Conservation (phyloP, 1,140 invertebrate genomes). For the Oscheius sp. region DNA sequence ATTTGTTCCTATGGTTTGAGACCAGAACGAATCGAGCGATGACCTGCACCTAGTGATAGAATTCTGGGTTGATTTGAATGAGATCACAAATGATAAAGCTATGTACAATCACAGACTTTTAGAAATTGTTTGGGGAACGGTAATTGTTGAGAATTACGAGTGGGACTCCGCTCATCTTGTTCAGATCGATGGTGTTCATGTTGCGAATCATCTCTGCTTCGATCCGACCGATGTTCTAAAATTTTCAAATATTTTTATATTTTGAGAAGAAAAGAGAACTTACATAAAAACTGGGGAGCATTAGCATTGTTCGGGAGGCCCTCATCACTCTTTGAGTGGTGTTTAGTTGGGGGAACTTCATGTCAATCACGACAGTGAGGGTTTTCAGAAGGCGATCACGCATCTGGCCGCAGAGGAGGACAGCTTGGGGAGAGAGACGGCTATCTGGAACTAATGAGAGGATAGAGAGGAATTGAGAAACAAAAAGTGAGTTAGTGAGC, state of each 20-base stretch:
- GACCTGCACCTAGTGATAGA: too few species aligned
- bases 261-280: constrained; percentile 1
- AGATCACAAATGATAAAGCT: too few species aligned
- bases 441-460: constrained; percentile 27
- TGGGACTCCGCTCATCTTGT: constrained; percentile 18
- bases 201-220: constrained; percentile 26
- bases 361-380: constrained; percentile 33
- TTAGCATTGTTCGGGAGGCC: constrained; percentile 11
- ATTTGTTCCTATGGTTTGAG: too few species aligned
- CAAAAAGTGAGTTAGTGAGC: too few species aligned
- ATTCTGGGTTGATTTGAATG: too few species aligned
- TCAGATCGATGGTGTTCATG: constrained; percentile 7
- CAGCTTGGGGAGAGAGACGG: constrained; percentile 19
- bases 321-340: constrained; percentile 20
- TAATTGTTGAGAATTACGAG: constrained; percentile 24
- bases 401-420: constrained; percentile 6
- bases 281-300: constrained; percentile 35
- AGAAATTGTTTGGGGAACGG: background rate
- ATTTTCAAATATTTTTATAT: background rate
- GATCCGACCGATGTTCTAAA: constrained; percentile 33
- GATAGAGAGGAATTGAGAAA: background rate
- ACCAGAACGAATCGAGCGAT: too few species aligned
- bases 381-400: constrained; percentile 28
- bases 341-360: constrained; percentile 21
- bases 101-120: background rate